Evolutionary conservation across 2,113 vertebrate species (phyloP).

Genomic region (Phalacrocorax carbo): DNA sequence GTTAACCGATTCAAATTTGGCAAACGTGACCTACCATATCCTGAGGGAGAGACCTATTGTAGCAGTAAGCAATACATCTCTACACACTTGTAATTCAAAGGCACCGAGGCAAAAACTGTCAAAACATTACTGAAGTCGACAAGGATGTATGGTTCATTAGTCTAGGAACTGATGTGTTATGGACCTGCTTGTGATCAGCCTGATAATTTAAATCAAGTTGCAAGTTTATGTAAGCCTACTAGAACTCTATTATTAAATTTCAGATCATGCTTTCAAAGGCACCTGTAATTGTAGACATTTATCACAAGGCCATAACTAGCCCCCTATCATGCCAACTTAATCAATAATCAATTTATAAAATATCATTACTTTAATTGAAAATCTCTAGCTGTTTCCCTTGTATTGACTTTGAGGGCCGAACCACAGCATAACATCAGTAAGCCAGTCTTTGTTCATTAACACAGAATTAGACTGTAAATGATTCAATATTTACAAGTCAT

Average conservation of each 20-base stretch:
- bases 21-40: slow-evolving; percentile 49
- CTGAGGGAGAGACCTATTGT: slow-evolving; percentile 45
- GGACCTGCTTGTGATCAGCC: slow-evolving; percentile 66
- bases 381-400: not conserved
- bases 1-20: slow-evolving; percentile 64
- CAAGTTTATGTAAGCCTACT: slow-evolving; percentile 42
- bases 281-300: slow-evolving; percentile 11
- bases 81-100: slow-evolving; percentile 67
- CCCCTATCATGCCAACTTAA: not conserved
- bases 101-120: slow-evolving; percentile 74
- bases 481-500: not conserved
- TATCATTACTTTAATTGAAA: slow-evolving; percentile 39
- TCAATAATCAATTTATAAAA: slow-evolving; percentile 62
- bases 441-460: not conserved
- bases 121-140: slow-evolving; percentile 70
- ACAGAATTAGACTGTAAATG: slow-evolving; percentile 1
- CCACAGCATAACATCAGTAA: not conserved
- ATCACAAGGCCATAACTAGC: not conserved
- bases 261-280: not conserved
- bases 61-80: slow-evolving; percentile 48
- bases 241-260: slow-evolving; percentile 57
- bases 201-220: slow-evolving; percentile 71
- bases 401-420: not conserved
- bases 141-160: slow-evolving; percentile 74
- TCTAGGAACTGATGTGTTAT: slow-evolving; percentile 64